These are phyloP conservation scores for Ptilorrhoa leucosticta DNA, from an alignment of 2,113 vertebrate genomes.

Conservation along the genomic window DNA sequence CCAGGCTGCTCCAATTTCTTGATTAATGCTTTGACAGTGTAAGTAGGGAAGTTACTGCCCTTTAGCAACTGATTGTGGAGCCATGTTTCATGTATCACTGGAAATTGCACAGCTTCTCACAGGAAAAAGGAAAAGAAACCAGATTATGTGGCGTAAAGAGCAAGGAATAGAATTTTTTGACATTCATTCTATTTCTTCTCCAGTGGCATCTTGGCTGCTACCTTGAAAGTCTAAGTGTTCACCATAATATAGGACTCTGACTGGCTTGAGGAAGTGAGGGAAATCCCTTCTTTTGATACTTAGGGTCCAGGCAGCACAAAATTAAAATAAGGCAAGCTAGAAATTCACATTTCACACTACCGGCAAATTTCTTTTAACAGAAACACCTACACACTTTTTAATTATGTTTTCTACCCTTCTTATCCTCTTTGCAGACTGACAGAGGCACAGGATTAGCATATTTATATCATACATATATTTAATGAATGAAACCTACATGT, in stretches of 20 bases:
- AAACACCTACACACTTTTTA: conserved; percentile 47
- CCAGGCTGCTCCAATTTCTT: neutral
- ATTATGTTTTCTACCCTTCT: conserved; percentile 44
- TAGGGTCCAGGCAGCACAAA: neutral
- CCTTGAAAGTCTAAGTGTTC: neutral
- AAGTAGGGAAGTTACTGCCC: neutral
- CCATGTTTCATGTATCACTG: neutral
- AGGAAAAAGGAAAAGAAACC: neutral
- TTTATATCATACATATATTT: conserved; percentile 46
- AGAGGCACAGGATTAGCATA: conserved; percentile 50
- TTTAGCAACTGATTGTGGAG: neutral
- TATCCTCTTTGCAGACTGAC: conserved; percentile 28
- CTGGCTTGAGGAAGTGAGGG: neutral
- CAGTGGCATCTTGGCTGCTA: neutral
- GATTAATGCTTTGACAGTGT: neutral
- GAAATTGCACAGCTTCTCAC: neutral
- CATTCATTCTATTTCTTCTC: neutral
- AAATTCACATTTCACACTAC: conserved; percentile 43
- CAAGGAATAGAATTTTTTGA: neutral
- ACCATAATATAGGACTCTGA: neutral
- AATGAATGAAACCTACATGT: conserved; percentile 58
- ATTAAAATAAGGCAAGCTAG: conserved; percentile 19
- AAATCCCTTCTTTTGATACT: neutral
- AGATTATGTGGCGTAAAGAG: neutral
- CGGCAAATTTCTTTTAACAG: conserved; percentile 2